Evolutionary conservation across 2,113 vertebrate species (phyloP), one percentile per base, ranked within the genome.

Genomic region (Heterochromis multidens): DNA sequence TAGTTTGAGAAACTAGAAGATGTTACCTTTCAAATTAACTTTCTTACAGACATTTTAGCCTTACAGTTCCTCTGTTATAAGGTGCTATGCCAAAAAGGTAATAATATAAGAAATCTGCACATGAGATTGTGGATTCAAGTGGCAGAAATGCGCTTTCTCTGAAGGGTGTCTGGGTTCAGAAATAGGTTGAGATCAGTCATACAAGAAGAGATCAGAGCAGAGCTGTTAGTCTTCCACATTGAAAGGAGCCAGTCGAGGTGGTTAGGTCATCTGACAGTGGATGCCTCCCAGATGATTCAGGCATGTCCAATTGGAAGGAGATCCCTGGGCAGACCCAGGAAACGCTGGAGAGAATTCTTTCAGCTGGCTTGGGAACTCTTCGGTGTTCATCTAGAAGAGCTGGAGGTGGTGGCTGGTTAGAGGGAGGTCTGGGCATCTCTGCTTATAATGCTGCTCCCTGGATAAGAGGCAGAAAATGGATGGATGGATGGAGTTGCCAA

Each of bases 31-130:
- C 63, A 70, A 8, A 14, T 46, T 10, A 35, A 7, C 37, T 33
- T 0, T 0, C 19, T 62, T 2, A 7, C 33, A 62, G 37, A 11
- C 13, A 14, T 5, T 16, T 13, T 46, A 5, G 14, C 14, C 43
- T 46, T 46, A 16, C 43, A 17, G 33, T 7, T 63, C 60, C n/a
- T 40, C 62, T 40, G 33, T 65, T 65, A 14, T 63, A 63, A 16
- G 5, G 6, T 6, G 46, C 6, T 52, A 7, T 19, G 49, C 6
- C 49, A 52, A 65, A 67, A 40, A 25, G 0, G 4, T 16, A 23
- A 16, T 35, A 40, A 25, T 23, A 3, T 23, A 9, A 65, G 21
- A 40, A 21, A 4, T 65, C 35, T 9, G 21, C 62, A 40, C 33
- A 23, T 5, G 62, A 40, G 61, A 63, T 7, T 37, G 31, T 37